phyloP scores from a whole-genome alignment of 1,140 invertebrate genomes.

The Drosophila subobscura region DNA sequence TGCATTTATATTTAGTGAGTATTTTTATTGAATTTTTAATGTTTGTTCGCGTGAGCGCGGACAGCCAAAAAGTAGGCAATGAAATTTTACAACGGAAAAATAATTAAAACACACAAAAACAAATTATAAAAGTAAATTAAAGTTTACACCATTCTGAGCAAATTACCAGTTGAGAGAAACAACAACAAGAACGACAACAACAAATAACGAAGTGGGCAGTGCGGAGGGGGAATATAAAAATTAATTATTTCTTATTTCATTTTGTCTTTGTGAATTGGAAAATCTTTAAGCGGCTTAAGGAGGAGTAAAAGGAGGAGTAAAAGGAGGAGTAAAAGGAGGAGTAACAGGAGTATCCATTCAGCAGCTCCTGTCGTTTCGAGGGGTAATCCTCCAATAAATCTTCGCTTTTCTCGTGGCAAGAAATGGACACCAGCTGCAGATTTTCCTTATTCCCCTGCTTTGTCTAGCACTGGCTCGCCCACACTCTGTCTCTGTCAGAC shows the following conservation, averaged over 20 bases:
- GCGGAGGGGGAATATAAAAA: constrained; percentile 5
- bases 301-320: no score
- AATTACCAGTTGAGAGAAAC: constrained; percentile 30
- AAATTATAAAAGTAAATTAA: constrained; percentile 46
- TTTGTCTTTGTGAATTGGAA: constrained; percentile 51
- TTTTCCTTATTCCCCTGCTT: constrained; percentile 39
- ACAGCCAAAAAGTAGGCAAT: constrained; percentile 48
- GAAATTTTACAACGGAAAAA: constrained; percentile 43
- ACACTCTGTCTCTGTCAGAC: constrained; percentile 30
- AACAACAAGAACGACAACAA: constrained; percentile 30
- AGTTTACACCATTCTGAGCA: constrained; percentile 24
- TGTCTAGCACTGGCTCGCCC: constrained; percentile 27
- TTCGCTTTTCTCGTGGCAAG: constrained; percentile 24
- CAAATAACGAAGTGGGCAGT: constrained; percentile 20
- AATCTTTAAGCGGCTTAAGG: constrained; percentile 71
- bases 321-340: constrained; percentile 42
- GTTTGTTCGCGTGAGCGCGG: constrained; percentile 25
- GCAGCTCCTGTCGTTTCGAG: constrained; percentile 39
- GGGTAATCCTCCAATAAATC: constrained; percentile 61
- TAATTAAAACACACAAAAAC: constrained; percentile 32
- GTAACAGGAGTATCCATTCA: constrained; percentile 33
- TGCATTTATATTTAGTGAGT: constrained; percentile 64
- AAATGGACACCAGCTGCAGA: constrained; percentile 52
- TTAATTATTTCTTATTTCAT: constrained; percentile 51
- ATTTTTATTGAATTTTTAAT: constrained; percentile 70